Base-by-base conservation (phyloP, 2,888 invertebrate species). In the Augiades crinisus region DNA sequence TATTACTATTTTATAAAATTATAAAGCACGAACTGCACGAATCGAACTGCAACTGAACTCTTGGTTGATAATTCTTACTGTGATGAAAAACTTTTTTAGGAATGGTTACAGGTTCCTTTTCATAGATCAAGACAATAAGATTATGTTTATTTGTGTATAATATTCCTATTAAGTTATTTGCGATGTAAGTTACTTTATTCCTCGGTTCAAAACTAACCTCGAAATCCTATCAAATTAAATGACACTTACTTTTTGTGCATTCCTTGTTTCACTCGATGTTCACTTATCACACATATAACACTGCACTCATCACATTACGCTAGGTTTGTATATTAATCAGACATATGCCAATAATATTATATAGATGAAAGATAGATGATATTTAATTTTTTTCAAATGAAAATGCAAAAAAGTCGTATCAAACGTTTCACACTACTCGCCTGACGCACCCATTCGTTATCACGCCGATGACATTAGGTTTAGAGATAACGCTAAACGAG, bases 361-460 rank as follows among this genome's bases (percentile, higher is more conserved):
- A n/a, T n/a, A n/a, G n/a, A 30, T 12, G 12, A 12, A 30, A 30
- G 5, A 30, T n/a, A 27, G 2, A 10, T 3, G 2, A 3, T 10
- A 10, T 10, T 27, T 12, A 1, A 30, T 5, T 5, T 30, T 30
- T 36, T 36, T 7, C 27, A 2, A 36, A 19, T 16, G 5, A 5
- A 36, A 19, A n/a, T 10, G n/a, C 5, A 19, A 36, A 10, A 8
- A 2, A 27, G n/a, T 16, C 16, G 8, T 13, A 3, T 33, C 8
- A 10, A 12, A 22, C 24, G 16, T 40, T 12, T n/a, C 13, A 19
- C 19, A 22, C 47, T 27, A 22, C 47, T 37, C 21, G 34, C 24
- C n/a, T 13, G 44, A n/a, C 51, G 30, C 51, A 21, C 44, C 51
- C 10, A 44, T 8, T 17, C 36, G n/a, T 51, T 51, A 51, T 51